These are phyloP conservation scores for Hippasteria phrygiana DNA, from an alignment of 53 echinoderm and acorn worm genomes.

Conservation along the genomic window DNA sequence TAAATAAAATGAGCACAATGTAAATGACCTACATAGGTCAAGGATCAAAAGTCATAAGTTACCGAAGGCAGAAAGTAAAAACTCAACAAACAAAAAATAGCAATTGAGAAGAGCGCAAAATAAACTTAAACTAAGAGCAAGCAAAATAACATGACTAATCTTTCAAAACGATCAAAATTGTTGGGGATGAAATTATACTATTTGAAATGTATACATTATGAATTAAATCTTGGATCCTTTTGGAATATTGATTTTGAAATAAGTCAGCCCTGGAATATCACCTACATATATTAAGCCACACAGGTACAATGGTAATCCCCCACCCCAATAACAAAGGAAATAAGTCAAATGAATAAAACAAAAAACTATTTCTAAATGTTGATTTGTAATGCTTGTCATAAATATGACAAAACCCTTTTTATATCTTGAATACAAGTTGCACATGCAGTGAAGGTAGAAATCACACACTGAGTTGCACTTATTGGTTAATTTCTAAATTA, in stretches of 20 bases:
- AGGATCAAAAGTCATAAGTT: not conserved
- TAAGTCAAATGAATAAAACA: too few relatives aligned
- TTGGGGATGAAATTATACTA: not conserved
- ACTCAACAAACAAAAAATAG: not conserved
- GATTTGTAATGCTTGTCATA: too few relatives aligned
- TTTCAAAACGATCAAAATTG: too few relatives aligned
- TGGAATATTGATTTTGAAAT: too few relatives aligned
- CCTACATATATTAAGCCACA: too few relatives aligned
- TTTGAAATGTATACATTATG: too few relatives aligned
- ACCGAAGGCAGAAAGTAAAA: not conserved
- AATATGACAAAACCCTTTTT: not conserved
- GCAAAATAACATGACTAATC: too few relatives aligned
- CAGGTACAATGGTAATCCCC: too few relatives aligned
- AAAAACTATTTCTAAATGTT: not conserved
- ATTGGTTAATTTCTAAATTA: constrained; percentile 2
- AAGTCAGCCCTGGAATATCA: too few relatives aligned
- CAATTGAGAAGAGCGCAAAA: not conserved
- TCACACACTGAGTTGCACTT: constrained; percentile 15
- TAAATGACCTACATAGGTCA: constrained; percentile 1
- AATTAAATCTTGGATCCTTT: too few relatives aligned
- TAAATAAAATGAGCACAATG: not conserved
- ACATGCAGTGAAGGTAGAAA: constrained; percentile 27
- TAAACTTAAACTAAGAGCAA: not conserved
- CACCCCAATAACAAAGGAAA: too few relatives aligned
- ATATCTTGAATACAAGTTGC: constrained; percentile 17